phyloP scores from a whole-genome alignment of 2,113 vertebrate genomes.

The Hydrochoerus hydrochaeris region DNA sequence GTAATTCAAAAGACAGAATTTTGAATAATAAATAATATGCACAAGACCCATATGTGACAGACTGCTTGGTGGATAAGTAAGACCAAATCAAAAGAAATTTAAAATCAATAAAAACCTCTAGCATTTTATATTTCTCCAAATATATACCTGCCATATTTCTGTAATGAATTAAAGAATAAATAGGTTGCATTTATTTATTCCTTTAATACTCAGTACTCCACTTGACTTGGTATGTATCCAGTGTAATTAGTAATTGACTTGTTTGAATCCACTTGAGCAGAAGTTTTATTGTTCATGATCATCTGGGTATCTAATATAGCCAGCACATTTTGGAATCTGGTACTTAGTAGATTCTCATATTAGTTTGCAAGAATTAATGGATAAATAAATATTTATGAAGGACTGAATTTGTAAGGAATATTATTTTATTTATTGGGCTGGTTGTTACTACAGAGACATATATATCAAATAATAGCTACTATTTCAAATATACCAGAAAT shows the following conservation, averaged over 20 bases:
- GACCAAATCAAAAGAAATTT: conserved; percentile 43
- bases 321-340: conserved; percentile 33
- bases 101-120: conserved; percentile 29
- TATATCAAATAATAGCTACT: conserved; percentile 35
- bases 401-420: conserved; percentile 30
- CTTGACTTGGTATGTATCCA: neutral
- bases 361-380: conserved; percentile 35
- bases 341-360: neutral
- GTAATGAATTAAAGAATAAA: conserved; percentile 46
- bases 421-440: conserved; percentile 29
- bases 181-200: neutral
- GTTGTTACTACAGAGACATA: neutral
- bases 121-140: conserved; percentile 41
- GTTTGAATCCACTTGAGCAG: neutral
- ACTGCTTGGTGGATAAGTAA: conserved; percentile 36
- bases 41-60: neutral
- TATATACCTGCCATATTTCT: conserved; percentile 34
- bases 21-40: conserved; percentile 14
- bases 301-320: neutral
- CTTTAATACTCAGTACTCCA: neutral
- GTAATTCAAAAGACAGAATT: conserved; percentile 34
- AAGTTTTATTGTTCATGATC: conserved; percentile 14
- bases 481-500: conserved; percentile 7
- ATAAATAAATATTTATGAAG: conserved; percentile 7
- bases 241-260: conserved; percentile 34